Conservation (phyloP, 2,797 vertebrate species). For the Sebastes aleutianus region DNA sequence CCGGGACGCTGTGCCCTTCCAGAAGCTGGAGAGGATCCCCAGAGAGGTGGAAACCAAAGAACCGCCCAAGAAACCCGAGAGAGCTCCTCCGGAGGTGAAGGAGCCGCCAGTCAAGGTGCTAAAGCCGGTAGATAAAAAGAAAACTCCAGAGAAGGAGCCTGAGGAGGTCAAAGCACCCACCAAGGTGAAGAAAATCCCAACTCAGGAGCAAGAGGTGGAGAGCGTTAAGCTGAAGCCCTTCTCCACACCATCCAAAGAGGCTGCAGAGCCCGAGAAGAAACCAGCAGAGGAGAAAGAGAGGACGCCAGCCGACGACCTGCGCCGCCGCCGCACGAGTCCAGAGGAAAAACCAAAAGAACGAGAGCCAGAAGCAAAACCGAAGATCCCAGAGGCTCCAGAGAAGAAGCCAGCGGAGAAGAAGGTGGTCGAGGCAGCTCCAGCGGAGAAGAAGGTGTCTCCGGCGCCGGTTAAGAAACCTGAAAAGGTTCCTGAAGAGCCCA, state of each 20-base stretch:
- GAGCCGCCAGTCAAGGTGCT: constrained; percentile 54
- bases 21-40: constrained; percentile 66
- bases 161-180: constrained; percentile 61
- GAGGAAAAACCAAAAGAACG: constrained; percentile 62
- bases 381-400: constrained; percentile 47
- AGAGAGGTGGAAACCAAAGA: constrained; percentile 71
- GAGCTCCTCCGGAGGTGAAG: constrained; percentile 54
- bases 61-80: constrained; percentile 60
- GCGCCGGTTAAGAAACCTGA: constrained; percentile 69
- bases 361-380: constrained; percentile 45
- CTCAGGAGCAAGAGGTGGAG: constrained; percentile 71
- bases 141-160: constrained; percentile 62
- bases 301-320: constrained; percentile 57
- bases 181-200: constrained; percentile 73
- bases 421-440: constrained; percentile 43
- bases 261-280: constrained; percentile 71
- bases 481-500: constrained; percentile 71
- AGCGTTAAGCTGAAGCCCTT: constrained; percentile 78
- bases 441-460: constrained; percentile 61
- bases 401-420: constrained; percentile 58
- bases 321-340: constrained; percentile 35
- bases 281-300: constrained; percentile 63
- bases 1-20: constrained; percentile 65
- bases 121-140: constrained; percentile 68
- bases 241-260: constrained; percentile 67